phyloP scores from a whole-genome alignment of 1,140 invertebrate genomes.

The Drosophila pruinosa region DNA sequence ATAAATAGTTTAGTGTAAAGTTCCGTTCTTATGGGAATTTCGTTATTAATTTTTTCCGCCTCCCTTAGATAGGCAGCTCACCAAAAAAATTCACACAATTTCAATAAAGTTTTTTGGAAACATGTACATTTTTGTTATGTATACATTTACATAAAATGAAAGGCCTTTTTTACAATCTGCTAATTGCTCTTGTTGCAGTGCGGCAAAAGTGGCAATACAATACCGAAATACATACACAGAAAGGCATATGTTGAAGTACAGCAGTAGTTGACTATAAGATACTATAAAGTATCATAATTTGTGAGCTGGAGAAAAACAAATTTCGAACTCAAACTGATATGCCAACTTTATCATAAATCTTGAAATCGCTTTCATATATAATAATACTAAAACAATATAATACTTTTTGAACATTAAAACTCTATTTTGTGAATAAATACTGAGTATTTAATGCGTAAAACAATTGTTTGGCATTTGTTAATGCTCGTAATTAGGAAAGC shows the following conservation, averaged over 20 bases:
- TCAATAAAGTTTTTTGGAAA: constrained; percentile 19
- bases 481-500: background rate
- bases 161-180: constrained; percentile 23
- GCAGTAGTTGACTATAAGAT: background rate
- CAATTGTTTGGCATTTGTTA: background rate
- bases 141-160: constrained; percentile 2
- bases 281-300: background rate
- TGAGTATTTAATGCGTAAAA: background rate
- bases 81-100: constrained; percentile 25
- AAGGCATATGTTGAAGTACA: background rate
- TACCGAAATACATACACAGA: constrained; percentile 24
- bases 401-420: too few species aligned
- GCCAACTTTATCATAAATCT: too few species aligned
- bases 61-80: background rate
- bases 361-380: too few species aligned
- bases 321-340: too few species aligned
- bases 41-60: constrained; percentile 24
- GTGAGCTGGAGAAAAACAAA: too few species aligned
- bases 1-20: background rate
- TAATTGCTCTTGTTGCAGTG: constrained; percentile 45
- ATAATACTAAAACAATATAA: too few species aligned
- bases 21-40: constrained; percentile 1
- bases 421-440: background rate
- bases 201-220: constrained; percentile 24
- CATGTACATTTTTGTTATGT: background rate